Evolutionary conservation across 2,113 vertebrate genomes (phyloP).

Genomic region (Tor tambroides): DNA sequence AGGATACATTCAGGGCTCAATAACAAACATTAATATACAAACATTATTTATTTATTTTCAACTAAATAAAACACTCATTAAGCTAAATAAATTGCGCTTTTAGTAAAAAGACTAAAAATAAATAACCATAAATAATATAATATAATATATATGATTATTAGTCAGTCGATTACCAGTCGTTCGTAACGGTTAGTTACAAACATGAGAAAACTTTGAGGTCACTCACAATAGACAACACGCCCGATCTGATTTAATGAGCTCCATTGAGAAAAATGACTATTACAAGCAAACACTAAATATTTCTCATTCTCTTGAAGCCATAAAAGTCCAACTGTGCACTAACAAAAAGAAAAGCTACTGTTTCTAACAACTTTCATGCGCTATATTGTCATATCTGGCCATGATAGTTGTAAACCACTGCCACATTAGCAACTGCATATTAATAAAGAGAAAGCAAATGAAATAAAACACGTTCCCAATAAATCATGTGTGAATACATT

Average conservation of each 20-base stretch:
- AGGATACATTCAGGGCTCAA: not conserved
- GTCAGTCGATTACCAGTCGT: not conserved
- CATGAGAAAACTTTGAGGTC: slow-evolving; percentile 19
- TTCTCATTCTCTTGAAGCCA: not conserved
- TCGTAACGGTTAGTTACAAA: slow-evolving; percentile 1
- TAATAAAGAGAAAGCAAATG: not conserved
- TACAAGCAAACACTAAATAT: not conserved
- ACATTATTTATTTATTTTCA: not conserved
- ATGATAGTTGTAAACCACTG: slow-evolving; percentile 12
- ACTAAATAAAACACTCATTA: not conserved
- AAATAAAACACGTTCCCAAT: not conserved
- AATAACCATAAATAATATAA: too few species aligned
- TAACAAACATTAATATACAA: not conserved
- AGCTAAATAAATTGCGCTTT: not conserved
- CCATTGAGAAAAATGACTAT: not conserved
- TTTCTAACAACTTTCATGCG: slow-evolving; percentile 23
- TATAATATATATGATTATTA: too few species aligned
- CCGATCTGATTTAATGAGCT: not conserved
- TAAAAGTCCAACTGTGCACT: not conserved
- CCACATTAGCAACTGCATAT: not conserved
- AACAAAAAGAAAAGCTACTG: not conserved
- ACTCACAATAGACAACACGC: slow-evolving; percentile 20
- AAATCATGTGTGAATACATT: not conserved
- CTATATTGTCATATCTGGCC: not conserved
- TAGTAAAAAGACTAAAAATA: too few species aligned